A percentile compares a stretch with the other conserved stretches of the same genome.
Evolutionary conservation across 2,888 invertebrate species (phyloP).

Genomic region (Alsophila aescularia): DNA sequence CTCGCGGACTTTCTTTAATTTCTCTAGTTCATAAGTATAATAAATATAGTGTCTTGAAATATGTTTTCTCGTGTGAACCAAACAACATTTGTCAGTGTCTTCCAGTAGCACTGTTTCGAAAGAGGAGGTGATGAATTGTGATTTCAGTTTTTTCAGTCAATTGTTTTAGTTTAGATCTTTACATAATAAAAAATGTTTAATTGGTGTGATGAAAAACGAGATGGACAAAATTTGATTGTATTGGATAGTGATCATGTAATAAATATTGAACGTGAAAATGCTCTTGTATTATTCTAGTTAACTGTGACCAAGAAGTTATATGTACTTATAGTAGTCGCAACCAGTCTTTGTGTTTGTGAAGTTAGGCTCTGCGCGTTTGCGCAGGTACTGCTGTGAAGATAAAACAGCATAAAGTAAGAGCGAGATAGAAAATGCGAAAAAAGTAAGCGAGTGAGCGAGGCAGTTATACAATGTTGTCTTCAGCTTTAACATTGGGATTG

Average conservation of each 20-base stretch:
- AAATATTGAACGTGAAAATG: slow-evolving; percentile 69
- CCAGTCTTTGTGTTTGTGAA: too few species aligned
- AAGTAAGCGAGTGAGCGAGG: too few species aligned
- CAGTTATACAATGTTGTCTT: too few species aligned
- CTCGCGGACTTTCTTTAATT: slow-evolving; percentile 32
- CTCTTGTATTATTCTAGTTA: slow-evolving; percentile 45
- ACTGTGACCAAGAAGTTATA: too few species aligned
- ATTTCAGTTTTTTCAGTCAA: slow-evolving; percentile 69
- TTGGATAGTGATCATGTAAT: slow-evolving; percentile 77
- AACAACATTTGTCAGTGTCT: slow-evolving; percentile 67
- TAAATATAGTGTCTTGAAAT: slow-evolving; percentile 45
- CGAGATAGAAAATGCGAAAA: too few species aligned
- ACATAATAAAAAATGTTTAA: slow-evolving; percentile 58
- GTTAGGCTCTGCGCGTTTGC: too few species aligned
- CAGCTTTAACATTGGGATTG: too few species aligned
- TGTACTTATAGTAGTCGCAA: too few species aligned
- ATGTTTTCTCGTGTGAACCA: slow-evolving; percentile 50
- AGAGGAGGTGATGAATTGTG: slow-evolving; percentile 56
- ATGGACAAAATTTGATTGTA: slow-evolving; percentile 73
- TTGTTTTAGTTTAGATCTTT: slow-evolving; percentile 66
- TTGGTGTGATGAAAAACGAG: slow-evolving; percentile 73
- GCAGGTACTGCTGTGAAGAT: too few species aligned
- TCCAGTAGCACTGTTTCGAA: slow-evolving; percentile 71
- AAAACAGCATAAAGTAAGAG: too few species aligned
- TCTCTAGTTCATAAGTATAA: slow-evolving; percentile 46